Conservation (phyloP, 2,888 invertebrate species). For the Mactromeris polynyma region DNA sequence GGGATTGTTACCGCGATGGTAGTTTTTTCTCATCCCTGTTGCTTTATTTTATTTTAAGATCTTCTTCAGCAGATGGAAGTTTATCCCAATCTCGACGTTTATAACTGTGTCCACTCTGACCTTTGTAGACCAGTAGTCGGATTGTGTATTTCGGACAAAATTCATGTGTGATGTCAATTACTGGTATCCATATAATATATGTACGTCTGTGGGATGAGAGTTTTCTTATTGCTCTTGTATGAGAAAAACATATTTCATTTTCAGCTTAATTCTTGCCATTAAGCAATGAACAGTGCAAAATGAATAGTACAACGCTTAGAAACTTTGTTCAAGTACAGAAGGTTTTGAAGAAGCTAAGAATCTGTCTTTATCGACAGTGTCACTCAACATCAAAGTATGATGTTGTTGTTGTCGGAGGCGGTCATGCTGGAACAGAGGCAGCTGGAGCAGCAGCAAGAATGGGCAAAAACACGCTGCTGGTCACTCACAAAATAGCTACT, state of each 20-base stretch:
- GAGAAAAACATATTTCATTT: neutral
- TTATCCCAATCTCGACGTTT: neutral
- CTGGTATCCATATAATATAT: neutral
- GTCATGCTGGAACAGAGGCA: slow-evolving; percentile 96
- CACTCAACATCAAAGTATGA: slow-evolving; percentile 87
- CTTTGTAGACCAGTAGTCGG: neutral
- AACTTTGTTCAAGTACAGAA: neutral
- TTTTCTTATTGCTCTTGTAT: neutral
- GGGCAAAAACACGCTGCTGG: slow-evolving; percentile 92
- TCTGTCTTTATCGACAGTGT: neutral
- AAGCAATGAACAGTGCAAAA: neutral
- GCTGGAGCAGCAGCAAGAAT: slow-evolving; percentile 94
- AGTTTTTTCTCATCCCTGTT: too few relatives aligned
- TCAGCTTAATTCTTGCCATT: neutral
- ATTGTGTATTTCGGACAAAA: neutral
- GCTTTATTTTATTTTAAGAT: too few relatives aligned
- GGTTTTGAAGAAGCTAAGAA: neutral
- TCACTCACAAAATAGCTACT: slow-evolving; percentile 94
- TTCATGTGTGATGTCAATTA: neutral
- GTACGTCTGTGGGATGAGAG: neutral
- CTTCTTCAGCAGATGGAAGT: too few relatives aligned
- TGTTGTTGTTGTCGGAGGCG: slow-evolving; percentile 95
- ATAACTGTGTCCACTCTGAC: neutral
- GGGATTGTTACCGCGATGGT: neutral
- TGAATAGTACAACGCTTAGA: neutral